Base-by-base conservation (phyloP, 2,113 vertebrate species). In the Psittacula cyanocephala region DNA sequence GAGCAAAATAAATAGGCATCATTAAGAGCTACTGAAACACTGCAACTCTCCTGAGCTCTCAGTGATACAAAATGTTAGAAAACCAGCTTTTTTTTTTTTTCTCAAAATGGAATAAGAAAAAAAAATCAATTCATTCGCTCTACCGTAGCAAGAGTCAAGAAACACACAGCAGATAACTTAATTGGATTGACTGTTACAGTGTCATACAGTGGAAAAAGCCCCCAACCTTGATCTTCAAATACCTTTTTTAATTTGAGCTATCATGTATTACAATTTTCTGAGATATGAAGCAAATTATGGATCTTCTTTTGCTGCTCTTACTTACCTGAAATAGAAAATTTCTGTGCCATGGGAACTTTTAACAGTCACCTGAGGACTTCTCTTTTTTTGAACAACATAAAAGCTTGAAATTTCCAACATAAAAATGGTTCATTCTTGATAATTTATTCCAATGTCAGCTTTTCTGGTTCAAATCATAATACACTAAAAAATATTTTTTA, bases 1-100 rank as follows among this genome's bases (percentile, higher is more conserved):
- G 91, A 81, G 83, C 24, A 96, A 85, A 97, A 83, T 47, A 94
- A 90, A 95, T 33, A 59, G 76, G 62, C 50, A 37, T 82, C 79
- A 96, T 92, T 94, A 93, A 72, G 72, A 80, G 62, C 17, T 82
- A 90, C 80, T 31, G 70, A 94, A 75, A 10, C 81, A 77, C 70
- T 92, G 47, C 46, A 89, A 17, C 41, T 67, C 77, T 57, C 74
- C 63, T 29, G 87, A 93, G 68, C n/a, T 93, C 71, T 89, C n/a
- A 31, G 31, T 44, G 64, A 63, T 35, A 41, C 0, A 44, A 94
- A 83, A 81, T 35, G 27, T 57, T 49, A 82, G 83, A 82, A 90
- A 92, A 93, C 16, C 18, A 71, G 64, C 24, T 72, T 93, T 91
- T 91, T 91, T 72, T 93, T 91, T 91, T 91, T 71, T 27, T 60